Percentiles rank a stretch among this genome's conserved stretches.
Conservation (phyloP, 2,113 vertebrate species). For the Psilopsiagon aurifrons region DNA sequence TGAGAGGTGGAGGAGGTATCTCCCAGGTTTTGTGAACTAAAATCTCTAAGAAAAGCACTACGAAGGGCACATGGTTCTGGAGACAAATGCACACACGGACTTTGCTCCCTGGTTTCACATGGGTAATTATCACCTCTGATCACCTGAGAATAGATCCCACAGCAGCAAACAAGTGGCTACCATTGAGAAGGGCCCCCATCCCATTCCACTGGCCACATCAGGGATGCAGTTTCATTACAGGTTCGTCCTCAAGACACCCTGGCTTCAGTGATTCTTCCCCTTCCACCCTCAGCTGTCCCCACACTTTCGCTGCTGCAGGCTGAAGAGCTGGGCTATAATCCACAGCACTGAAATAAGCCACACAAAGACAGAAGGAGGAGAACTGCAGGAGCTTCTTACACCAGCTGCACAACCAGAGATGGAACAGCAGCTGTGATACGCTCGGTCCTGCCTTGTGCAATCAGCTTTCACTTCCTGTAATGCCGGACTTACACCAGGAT, state of each 20-base stretch:
- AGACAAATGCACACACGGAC: not conserved
- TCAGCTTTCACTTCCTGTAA: not conserved
- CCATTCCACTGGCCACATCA: not conserved
- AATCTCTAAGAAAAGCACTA: constrained; percentile 22
- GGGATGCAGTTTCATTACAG: not conserved
- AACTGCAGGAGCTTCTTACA: not conserved
- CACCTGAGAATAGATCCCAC: not conserved
- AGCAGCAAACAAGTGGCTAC: not conserved
- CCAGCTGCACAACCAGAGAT: not conserved
- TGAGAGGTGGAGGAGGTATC: not conserved
- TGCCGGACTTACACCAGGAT: not conserved
- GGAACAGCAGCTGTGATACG: not conserved
- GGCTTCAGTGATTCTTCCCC: not conserved
- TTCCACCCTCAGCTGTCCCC: not conserved
- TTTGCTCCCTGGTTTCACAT: not conserved
- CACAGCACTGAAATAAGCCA: not conserved
- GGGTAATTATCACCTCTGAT: not conserved
- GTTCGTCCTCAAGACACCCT: not conserved
- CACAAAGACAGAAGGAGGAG: not conserved
- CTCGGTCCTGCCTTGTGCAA: not conserved
- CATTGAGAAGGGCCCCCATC: not conserved
- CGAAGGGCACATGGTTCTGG: not conserved
- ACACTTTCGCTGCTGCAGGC: not conserved
- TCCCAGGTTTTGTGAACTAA: not conserved
- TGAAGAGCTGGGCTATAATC: not conserved